Evolutionary conservation across 2,113 vertebrate species (phyloP).

Genomic region (Pteronura brasiliensis): DNA sequence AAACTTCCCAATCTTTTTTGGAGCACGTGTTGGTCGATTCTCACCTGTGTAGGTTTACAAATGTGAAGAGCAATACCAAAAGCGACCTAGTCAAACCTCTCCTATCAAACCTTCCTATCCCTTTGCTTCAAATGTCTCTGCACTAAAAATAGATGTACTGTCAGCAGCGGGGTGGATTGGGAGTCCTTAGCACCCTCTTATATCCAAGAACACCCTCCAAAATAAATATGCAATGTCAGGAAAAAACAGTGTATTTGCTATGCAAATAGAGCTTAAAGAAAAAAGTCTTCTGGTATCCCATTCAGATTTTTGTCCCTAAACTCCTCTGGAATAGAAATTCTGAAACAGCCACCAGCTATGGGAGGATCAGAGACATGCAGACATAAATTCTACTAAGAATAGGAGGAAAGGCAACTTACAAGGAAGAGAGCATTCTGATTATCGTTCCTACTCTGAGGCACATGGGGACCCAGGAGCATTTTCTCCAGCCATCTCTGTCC

Average conservation of each 20-base stretch:
- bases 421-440: background rate
- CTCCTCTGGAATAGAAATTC: background rate
- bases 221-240: conserved; percentile 31
- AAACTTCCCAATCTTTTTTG: background rate
- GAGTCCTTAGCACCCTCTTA: conserved; percentile 54
- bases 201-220: conserved; percentile 40
- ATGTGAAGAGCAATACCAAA: conserved; percentile 13
- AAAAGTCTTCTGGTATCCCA: background rate
- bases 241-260: conserved; percentile 28
- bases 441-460: background rate
- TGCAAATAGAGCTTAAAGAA: conserved; percentile 28
- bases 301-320: background rate
- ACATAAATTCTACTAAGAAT: background rate
- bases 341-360: background rate
- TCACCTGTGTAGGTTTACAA: background rate
- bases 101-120: conserved; percentile 21
- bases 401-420: conserved; percentile 48
- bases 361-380: background rate
- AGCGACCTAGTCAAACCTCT: conserved; percentile 10
- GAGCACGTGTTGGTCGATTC: background rate
- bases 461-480: background rate
- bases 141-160: conserved; percentile 58
- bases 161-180: background rate
- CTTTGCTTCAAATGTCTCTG: conserved; percentile 51
- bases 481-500: conserved; percentile 30